Percentiles rank a stretch among this genome's conserved stretches.
phyloP scores from a whole-genome alignment of 1,140 invertebrate genomes.

The Hypsibius dujardini region DNA sequence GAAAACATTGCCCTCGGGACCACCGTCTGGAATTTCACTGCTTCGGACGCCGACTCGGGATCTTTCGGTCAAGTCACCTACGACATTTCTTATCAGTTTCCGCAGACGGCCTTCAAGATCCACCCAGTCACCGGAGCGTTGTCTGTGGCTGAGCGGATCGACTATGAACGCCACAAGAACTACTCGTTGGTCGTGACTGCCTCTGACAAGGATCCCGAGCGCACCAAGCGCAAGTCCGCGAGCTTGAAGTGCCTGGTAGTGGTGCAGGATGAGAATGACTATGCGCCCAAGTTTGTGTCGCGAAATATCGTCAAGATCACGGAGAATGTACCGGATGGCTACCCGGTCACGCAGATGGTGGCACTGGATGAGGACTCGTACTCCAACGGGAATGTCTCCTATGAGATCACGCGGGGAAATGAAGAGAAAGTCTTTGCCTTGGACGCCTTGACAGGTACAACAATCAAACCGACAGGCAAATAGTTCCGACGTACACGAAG shows the following conservation, averaged over 20 bases:
- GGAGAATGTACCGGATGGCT: constrained; percentile 42
- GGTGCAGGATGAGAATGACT: constrained; percentile 69
- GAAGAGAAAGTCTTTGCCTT: constrained; percentile 58
- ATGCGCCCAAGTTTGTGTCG: constrained; percentile 56
- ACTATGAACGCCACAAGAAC: constrained; percentile 57
- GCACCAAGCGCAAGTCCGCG: constrained; percentile 46
- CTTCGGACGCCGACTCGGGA: constrained; percentile 60
- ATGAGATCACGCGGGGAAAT: constrained; percentile 62
- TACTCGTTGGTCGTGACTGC: constrained; percentile 65
- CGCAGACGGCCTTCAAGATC: constrained; percentile 47
- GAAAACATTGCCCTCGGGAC: constrained; percentile 58
- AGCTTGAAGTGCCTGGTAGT: constrained; percentile 61
- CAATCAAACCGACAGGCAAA: no score
- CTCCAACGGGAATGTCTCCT: constrained; percentile 67
- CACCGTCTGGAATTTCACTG: constrained; percentile 64
- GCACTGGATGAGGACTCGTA: constrained; percentile 66
- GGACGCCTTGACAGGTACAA: constrained; percentile 49
- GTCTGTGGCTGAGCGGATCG: constrained; percentile 49
- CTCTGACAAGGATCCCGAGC: constrained; percentile 53
- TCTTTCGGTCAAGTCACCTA: constrained; percentile 67
- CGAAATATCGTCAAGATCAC: constrained; percentile 31
- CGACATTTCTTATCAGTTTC: constrained; percentile 48
- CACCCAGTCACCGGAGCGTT: constrained; percentile 64
- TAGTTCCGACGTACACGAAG: no score
- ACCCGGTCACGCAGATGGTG: constrained; percentile 51